A percentile compares a stretch with the other conserved stretches of the same genome.
Evolutionary conservation across 2,113 vertebrate genomes (phyloP).

Genomic region (Solea senegalensis): DNA sequence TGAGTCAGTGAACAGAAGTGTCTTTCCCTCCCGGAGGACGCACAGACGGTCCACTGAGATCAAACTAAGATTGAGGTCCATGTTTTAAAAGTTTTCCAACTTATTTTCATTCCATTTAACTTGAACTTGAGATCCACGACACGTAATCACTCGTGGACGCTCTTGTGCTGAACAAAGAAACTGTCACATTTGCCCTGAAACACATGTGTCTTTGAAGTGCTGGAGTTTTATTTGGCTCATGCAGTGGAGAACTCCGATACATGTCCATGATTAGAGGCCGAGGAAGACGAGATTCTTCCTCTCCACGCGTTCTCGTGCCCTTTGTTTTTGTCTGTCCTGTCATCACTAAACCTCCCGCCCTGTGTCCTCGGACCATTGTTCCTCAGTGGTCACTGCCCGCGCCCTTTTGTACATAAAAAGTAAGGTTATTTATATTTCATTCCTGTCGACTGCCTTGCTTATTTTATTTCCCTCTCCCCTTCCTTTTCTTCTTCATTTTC

Average conservation of each 20-base stretch:
- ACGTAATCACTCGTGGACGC: conserved; percentile 52
- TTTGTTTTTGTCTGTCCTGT: conserved; percentile 26
- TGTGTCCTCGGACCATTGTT: conserved; percentile 31
- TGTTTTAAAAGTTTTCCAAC: conserved; percentile 16
- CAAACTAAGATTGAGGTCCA: conserved; percentile 18
- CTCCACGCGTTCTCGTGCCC: conserved; percentile 8
- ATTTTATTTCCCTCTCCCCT: conserved; percentile 43
- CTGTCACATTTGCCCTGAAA: neutral
- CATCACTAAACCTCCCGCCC: conserved; percentile 14
- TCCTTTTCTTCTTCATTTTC: neutral
- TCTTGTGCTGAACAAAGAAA: neutral
- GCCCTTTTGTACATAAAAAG: conserved; percentile 82
- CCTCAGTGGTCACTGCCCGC: conserved; percentile 42
- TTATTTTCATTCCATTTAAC: conserved; percentile 58
- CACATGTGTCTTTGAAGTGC: neutral
- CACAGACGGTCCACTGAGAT: neutral
- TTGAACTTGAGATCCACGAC: conserved; percentile 36
- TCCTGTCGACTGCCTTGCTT: conserved; percentile 73
- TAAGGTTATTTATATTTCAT: conserved; percentile 85
- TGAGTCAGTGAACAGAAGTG: too few relatives aligned
- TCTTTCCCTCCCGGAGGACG: too few relatives aligned
- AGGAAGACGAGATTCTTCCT: conserved; percentile 18
- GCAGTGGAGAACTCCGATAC: neutral
- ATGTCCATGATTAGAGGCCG: too few relatives aligned
- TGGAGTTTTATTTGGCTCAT: conserved; percentile 1